Base-by-base conservation (phyloP, 1,140 invertebrate genomes). In the Plectrocnemia conspersa region DNA sequence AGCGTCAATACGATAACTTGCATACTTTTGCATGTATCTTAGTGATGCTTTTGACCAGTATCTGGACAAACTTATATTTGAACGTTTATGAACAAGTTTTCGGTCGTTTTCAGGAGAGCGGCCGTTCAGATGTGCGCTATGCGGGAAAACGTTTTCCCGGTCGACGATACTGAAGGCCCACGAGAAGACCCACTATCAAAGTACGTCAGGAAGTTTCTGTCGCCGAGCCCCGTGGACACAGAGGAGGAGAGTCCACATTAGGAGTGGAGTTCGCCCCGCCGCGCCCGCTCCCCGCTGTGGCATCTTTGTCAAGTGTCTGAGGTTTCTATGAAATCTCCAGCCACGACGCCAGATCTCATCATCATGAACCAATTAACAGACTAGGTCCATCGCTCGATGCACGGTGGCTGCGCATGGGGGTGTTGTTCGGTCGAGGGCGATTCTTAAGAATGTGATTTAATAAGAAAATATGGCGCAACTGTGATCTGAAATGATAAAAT, bases 171-270 rank as follows among this genome's bases (percentile, higher is more conserved):
- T 92, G 55, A 92, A 92, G 69, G 88, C 89, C 61, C 90, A 93
- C 73, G 89, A 92, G 72, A 92, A 93, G 75, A 91, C 89, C 60
- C 89, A 92, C 74, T 90, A 88, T 76, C 89, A 52, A 91, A 91
- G 74, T 90, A 89, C 71, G 85, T 88, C 63, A 78, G 87, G 54
- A 90, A 90, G 75, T 90, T 87, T 74, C 77, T 90, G 32, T 89
- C 88, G 60, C 87, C 88, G 57, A 88, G 85, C 66, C 87, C 87
- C 50, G 82, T 89, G 62, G 87, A 90, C 64, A 85, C 84, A 45
- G 82, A 86, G 65, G 85, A 86, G 68, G 85, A 88, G 70, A 83
- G 83, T 69, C 84, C 84, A 62, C 83, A 83, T 73, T 79, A 79
- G 77, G 66, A 57, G 59, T 58, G 61, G 63, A 45, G 36, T 19